Base-by-base conservation (phyloP, 2,797 vertebrate species). In the Halcyon chelicuti region DNA sequence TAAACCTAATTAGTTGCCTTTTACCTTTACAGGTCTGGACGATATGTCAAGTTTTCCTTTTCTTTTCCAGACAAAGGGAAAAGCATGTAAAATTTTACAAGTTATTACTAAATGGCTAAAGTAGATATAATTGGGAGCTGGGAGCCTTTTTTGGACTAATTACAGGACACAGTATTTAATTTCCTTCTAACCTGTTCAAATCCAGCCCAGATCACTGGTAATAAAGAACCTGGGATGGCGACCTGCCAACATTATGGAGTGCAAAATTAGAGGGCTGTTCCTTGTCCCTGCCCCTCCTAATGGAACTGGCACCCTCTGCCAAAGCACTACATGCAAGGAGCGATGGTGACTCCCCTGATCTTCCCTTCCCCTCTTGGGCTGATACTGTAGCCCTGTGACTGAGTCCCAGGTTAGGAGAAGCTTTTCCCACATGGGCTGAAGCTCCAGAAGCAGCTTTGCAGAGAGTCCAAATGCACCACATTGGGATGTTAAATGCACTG, bases 361-460 rank as follows among this genome's bases (percentile, higher is more conserved):
- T 75, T 4, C 13, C 26, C 19, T 90, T 81, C 14, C 17, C 0
- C 0, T 68, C 42, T 14, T 0, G 0, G 9, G 12, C 17, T 79
- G 20, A 52, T 37, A 21, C 20, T 74, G 14, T 61, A 57, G 65
- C 9, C 5, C 15, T 1, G 2, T 25, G 37, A 12, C 18, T 2
- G 1, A 80, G 14, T 39, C 16, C 10, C 5, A 28, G 49, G 2
- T 20, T 55, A 49, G 42, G 26, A 65, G 28, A 49, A 70, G 10
- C 16, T 73, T 91, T 81, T 73, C 22, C 35, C 2, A 0, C 0
- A 2, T 42, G 19, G 37, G 60, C 25, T 91, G 57, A 33, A 80
- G 75, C 23, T 23, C n/a, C 42, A 58, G 73, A 54, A 75, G 4
- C 52, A 42, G 33, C 62, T 61, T 78, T 88, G 6, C 12, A 40